Evolutionary conservation across 1,140 invertebrate species (phyloP), one percentile per base, ranked within the genome.

Genomic region (Eulimnadia texana): DNA sequence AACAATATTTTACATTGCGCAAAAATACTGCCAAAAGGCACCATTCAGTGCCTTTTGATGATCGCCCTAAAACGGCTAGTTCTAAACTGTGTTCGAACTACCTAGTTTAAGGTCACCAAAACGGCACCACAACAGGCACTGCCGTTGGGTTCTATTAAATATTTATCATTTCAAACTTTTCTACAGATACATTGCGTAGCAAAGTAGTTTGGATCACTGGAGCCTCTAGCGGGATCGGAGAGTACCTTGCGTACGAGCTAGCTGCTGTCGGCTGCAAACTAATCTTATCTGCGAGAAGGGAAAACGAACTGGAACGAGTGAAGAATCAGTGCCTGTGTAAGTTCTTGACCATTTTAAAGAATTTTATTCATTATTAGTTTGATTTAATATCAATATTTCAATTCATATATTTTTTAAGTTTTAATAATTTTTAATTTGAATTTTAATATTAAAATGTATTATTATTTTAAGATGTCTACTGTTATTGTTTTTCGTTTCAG

Each of bases 131-230:
- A n/a, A n/a, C n/a, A n/a, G n/a, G n/a, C n/a, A n/a, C n/a, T n/a
- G n/a, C n/a, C n/a, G n/a, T n/a, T n/a, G n/a, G n/a, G n/a, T n/a
- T n/a, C n/a, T n/a, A n/a, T n/a, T n/a, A n/a, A n/a, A n/a, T n/a
- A n/a, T n/a, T n/a, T n/a, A n/a, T n/a, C n/a, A 23, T 61, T 58
- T 52, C 28, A 11, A 50, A 24, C 50, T 63, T 58, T 20, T 28
- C 67, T 68, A 25, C 63, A 82, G 80, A 75, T 60, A 68, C 72
- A n/a, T 70, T 90, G 50, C 73, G 76, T 63, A 82, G 80, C 0
- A 84, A 90, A 74, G 86, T 92, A 3, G 81, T 90, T 1, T 93
- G 90, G 85, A 85, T 94, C 66, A 91, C 86, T 1, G 90, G 91
- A 49, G 86, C 89, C 11, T 93, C 89, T 0, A 88, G 86, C 75